Base-by-base conservation (phyloP, 2,113 vertebrate genomes). In the Bufo bufo region DNA sequence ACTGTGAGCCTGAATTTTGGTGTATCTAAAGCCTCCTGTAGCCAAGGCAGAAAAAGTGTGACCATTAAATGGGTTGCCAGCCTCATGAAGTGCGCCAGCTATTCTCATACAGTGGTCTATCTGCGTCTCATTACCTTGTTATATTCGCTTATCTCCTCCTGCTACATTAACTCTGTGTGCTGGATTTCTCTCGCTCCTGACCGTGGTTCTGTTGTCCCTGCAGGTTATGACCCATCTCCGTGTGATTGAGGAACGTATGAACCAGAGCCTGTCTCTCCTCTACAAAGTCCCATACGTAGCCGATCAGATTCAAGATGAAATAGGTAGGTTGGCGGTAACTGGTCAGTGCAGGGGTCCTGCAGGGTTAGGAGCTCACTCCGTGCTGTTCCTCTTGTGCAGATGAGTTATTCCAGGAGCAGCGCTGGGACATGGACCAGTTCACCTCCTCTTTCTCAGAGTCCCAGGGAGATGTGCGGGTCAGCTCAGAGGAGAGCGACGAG, bases 191-290 rank as follows among this genome's bases (percentile, higher is more conserved):
- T 2, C n/a, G 3, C n/a, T 71, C 23, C 66, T 33, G 74, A 50
- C 45, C 9, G 3, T 23, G 80, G 1, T 23, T 23, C 5, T 47
- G 0, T 43, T 84, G 12, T 81, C 45, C 6, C 86, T 79, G 58
- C 92, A 99, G 98, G 98, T 99, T 92, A 97, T 99, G 98, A 99
- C 98, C n/a, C 98, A 99, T 93, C 96, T 99, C 90, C 97, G 95
- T 66, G 98, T 99, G 92, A 99, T 99, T 0, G 98, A 99, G 91
- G 98, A 99, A 93, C 92, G 98, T 89, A 97, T 99, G 96, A 99
- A 99, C 93, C 98, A 99, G 93, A 99, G 98, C 90, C 94, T 99
- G 16, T 99, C 98, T 69, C 94, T 99, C 89, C 97, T 99, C 89
- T 99, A 99, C 95, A 99, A 99, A 93, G 97, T 99, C 17, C 98